Percentiles rank a stretch among this genome's conserved stretches.
These are phyloP conservation scores for Motacilla alba DNA, from an alignment of 2,113 vertebrate genomes.

Conservation along the genomic window DNA sequence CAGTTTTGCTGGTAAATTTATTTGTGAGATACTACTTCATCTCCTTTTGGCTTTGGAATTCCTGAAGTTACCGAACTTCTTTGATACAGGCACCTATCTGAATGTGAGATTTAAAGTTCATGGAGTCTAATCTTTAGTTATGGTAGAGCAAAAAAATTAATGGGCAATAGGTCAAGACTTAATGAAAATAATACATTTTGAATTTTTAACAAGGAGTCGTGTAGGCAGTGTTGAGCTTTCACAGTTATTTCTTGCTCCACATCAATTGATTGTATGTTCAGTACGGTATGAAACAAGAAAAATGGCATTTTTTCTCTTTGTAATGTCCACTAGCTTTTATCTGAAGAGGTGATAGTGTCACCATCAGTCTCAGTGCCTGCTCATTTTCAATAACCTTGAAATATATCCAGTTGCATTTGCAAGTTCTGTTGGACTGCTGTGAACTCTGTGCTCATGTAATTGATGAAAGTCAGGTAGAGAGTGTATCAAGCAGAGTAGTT, in stretches of 20 bases:
- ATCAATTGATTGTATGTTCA: not conserved
- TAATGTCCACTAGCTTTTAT: not conserved
- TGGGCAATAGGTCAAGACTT: not conserved
- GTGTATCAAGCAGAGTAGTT: not conserved
- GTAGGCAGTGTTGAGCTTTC: not conserved
- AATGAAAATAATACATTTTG: not conserved
- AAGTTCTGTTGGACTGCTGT: not conserved
- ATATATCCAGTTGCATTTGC: not conserved
- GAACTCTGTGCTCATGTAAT: not conserved
- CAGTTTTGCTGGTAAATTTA: not conserved
- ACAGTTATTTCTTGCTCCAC: not conserved
- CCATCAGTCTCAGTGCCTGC: not conserved
- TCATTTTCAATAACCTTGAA: not conserved
- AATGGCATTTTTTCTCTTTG: not conserved
- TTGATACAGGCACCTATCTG: not conserved
- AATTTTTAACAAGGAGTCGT: not conserved
- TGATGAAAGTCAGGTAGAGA: not conserved
- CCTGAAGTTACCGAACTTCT: not conserved
- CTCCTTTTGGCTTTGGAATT: not conserved
- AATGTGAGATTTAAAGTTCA: not conserved
- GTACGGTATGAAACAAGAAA: not conserved
- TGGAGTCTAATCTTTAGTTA: not conserved
- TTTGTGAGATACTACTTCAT: not conserved
- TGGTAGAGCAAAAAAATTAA: not conserved
- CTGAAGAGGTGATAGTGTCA: not conserved